Percentiles rank a stretch among this genome's conserved stretches.
phyloP scores from a whole-genome alignment of 2,888 invertebrate genomes.

The Agrochola lota region DNA sequence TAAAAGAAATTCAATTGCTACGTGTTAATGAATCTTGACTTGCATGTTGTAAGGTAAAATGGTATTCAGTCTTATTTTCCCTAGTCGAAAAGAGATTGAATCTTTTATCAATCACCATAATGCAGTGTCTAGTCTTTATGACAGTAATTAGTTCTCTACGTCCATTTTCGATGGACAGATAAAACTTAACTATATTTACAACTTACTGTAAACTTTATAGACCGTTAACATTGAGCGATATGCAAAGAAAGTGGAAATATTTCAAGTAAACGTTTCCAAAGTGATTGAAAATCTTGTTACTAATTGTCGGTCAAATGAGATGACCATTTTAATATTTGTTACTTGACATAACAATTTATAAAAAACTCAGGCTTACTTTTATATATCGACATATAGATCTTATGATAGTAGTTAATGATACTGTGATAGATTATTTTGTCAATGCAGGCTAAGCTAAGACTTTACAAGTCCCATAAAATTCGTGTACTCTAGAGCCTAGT shows the following conservation, averaged over 20 bases:
- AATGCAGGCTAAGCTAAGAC: neutral
- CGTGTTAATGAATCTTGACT: neutral
- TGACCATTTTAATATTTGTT: neutral
- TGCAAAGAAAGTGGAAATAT: slow-evolving; percentile 42
- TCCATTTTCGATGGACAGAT: slow-evolving; percentile 34
- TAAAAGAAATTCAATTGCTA: neutral
- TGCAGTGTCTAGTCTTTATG: slow-evolving; percentile 15
- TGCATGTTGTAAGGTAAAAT: neutral
- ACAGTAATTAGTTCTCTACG: slow-evolving; percentile 31
- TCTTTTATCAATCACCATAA: slow-evolving; percentile 6
- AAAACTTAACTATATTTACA: slow-evolving; percentile 38
- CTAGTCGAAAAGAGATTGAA: slow-evolving; percentile 5
- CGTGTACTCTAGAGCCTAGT: slow-evolving; percentile 1
- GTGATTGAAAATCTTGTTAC: slow-evolving; percentile 9
- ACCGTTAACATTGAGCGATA: slow-evolving; percentile 43
- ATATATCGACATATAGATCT: neutral
- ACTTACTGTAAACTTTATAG: slow-evolving; percentile 39
- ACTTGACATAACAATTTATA: neutral
- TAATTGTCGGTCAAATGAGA: neutral
- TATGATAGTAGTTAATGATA: neutral
- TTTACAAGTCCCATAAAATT: neutral
- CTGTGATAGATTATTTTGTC: neutral
- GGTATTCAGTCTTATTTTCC: slow-evolving; percentile 5
- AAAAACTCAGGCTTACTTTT: neutral
- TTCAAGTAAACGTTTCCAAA: slow-evolving; percentile 31